These are phyloP conservation scores for Acanthisitta chloris DNA, from an alignment of 2,113 vertebrate species.

Conservation along the genomic window DNA sequence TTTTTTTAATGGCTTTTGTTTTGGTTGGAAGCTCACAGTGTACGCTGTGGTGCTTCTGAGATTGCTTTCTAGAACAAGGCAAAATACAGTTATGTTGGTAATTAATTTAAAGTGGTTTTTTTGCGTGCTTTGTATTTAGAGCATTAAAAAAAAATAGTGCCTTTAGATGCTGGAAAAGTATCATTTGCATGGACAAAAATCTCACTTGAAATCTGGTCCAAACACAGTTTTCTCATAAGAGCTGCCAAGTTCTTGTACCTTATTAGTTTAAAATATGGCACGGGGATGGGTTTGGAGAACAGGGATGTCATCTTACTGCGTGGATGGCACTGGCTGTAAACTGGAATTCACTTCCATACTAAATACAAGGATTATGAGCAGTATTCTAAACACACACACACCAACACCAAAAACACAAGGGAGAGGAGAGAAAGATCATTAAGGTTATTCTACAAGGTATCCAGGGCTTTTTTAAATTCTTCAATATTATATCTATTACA, in stretches of 20 bases:
- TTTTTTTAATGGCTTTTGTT: conserved; percentile 15
- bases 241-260: neutral
- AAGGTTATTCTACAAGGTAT: neutral
- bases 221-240: neutral
- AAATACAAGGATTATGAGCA: neutral
- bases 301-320: neutral
- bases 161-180: neutral
- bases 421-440: neutral
- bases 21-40: neutral
- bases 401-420: neutral
- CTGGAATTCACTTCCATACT: neutral
- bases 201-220: neutral
- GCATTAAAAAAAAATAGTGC: no score
- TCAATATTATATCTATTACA: conserved; percentile 24
- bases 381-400: neutral
- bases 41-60: neutral
- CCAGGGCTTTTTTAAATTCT: neutral
- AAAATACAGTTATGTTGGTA: neutral
- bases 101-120: conserved; percentile 2
- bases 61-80: neutral
- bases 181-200: neutral
- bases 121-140: neutral
- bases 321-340: neutral
- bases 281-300: neutral
- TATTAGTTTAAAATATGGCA: neutral